Conservation (phyloP, 92 coral and sea anemone genomes). For the Heliopora coerulea region DNA sequence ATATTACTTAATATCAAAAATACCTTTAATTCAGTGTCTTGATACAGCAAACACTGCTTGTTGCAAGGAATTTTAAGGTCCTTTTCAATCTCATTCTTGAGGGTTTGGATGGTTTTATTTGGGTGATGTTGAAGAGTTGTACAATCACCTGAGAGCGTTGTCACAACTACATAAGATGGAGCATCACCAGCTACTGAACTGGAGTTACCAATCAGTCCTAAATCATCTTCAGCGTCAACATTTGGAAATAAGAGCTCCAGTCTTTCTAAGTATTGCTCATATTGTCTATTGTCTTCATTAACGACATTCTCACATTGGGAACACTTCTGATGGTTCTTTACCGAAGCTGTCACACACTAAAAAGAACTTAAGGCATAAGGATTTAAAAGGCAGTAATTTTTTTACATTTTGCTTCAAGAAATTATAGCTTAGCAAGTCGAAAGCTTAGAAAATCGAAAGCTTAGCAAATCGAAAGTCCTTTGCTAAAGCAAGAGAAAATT, state of each 20-base stretch:
- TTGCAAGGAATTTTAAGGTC: conserved; percentile 56
- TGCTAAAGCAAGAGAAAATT: too few species aligned
- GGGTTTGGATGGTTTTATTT: conserved; percentile 53
- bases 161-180: conserved; percentile 68
- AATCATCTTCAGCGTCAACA: conserved; percentile 44
- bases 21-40: conserved; percentile 81
- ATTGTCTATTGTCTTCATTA: conserved; percentile 49
- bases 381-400: too few species aligned
- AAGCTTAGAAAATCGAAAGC: too few species aligned
- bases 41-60: conserved; percentile 69
- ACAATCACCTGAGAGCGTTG: conserved; percentile 77
- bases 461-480: too few species aligned
- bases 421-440: too few species aligned
- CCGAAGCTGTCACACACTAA: conserved; percentile 71
- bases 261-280: conserved; percentile 60
- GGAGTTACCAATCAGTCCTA: conserved; percentile 30
- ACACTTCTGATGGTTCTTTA: conserved; percentile 55
- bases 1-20: neutral
- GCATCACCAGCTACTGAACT: conserved; percentile 19
- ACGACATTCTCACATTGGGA: conserved; percentile 67
- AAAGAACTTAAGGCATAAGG: too few species aligned
- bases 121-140: conserved; percentile 63
- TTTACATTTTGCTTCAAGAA: too few species aligned
- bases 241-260: conserved; percentile 78
- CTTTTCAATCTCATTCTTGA: conserved; percentile 46